Base-by-base conservation (phyloP, 2,888 invertebrate species). In the Sturmia bella region DNA sequence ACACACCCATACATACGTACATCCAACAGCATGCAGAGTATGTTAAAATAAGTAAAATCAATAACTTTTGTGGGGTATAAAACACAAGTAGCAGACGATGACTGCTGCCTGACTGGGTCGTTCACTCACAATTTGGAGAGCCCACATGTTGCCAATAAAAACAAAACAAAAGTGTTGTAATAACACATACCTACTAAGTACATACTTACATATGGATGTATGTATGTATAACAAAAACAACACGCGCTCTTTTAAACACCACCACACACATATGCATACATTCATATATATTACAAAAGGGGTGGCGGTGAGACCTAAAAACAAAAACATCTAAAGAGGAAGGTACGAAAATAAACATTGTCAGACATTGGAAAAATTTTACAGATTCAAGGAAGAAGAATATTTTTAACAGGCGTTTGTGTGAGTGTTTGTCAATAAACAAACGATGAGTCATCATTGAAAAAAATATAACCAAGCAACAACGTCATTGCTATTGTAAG, bases 381-480 rank as follows among this genome's bases (percentile, higher is more conserved):
- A 57, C 68, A 66, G 74, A 75, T 61, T 66, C 61, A 82, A 70
- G 57, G 77, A 73, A 83, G 83, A n/a, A n/a, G 80, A 73, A 70
- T 76, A 27, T 52, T 77, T 45, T 70, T 43, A 19, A 17, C 19
- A 11, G 74, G 66, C 57, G 19, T 72, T 50, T 19, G n/a, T 37
- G 27, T 27, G 27, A 48, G 15, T 52, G 41, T 72, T 63, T 64
- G 63, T 57, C 43, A 52, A 59, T 11, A 32, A 32, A 32, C 52
- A 70, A 69, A 63, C 63, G 78, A 83, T 84, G 84, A 84, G 73
- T 84, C 84, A 84, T 72, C 81, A 70, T 73, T 73, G 84, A 3
- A 76, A n/a, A n/a, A n/a, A 50, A 79, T 81, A 72, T 79, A 76
- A 57, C 87, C 84, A 86, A 85, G 82, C 57, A 86, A 86, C 52